Conservation (phyloP, 2,888 invertebrate genomes). For the Zonitis immaculata region DNA sequence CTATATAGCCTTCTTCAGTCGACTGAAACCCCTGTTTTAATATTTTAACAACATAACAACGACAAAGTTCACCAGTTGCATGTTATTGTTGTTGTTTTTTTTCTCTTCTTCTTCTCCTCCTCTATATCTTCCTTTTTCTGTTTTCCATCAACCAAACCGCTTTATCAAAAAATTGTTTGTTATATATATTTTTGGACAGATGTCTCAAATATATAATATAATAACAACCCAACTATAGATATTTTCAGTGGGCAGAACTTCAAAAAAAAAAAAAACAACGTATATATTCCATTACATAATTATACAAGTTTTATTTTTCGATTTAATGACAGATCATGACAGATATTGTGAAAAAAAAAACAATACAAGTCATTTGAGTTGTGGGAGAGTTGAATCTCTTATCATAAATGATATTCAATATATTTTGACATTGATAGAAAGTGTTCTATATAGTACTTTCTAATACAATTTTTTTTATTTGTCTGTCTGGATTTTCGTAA, state of each 20-base stretch:
- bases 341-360: not conserved
- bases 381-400: no score
- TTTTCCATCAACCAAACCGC: not conserved
- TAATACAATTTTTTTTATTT: no score
- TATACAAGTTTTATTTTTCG: not conserved
- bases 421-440: not conserved
- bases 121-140: not conserved
- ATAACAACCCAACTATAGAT: not conserved
- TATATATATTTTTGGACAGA: not conserved
- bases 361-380: no score
- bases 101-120: not conserved
- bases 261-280: no score
- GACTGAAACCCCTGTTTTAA: slow-evolving; percentile 4
- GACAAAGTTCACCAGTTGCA: slow-evolving; percentile 9
- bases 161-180: not conserved
- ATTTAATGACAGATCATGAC: not conserved
- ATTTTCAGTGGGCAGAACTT: not conserved
- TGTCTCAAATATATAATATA: no score
- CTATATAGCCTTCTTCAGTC: not conserved
- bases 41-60: not conserved
- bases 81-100: not conserved
- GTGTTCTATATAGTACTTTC: no score
- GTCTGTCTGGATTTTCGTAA: not conserved
- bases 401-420: no score
- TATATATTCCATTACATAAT: not conserved